Base-by-base conservation (phyloP, 2,113 vertebrate species). In the Esox niger region DNA sequence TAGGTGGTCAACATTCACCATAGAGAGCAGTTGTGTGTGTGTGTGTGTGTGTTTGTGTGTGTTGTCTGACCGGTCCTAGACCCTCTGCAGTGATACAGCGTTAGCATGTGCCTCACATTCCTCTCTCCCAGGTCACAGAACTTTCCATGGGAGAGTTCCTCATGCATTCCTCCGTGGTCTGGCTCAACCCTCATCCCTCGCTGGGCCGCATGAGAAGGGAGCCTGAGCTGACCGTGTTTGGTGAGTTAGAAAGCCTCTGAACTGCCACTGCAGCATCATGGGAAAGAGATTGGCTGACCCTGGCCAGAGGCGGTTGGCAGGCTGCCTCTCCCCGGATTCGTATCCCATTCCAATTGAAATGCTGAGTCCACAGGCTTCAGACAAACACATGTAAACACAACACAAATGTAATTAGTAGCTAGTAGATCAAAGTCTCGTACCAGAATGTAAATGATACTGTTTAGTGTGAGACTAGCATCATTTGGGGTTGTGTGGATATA, bases 91-190 rank as follows among this genome's bases (percentile, higher is more conserved):
- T n/a, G n/a, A 52, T 9, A 52, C 47, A 21, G 1, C 15, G 21
- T 52, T 54, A 17, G 57, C 25, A 71, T 60, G 68, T 52, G 43
- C 76, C 74, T 70, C 75, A 61, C 64, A 54, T 27, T 35, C 49
- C 64, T 54, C 29, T 67, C 46, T 67, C 46, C 49, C 62, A 99
- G 97, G 95, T 98, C 68, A 95, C 94, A 2, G 97, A 99, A 81
- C 95, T 99, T 77, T 98, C 96, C 11, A 98, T 99, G 96, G 96
- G 96, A 77, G 96, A 99, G 79, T 96, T 99, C 74, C 93, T 99
- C 86, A 92, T 96, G 90, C 94, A 98, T 68, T 94, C 95, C 13
- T 87, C 95, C 0, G 95, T 95, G n/a, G 91, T 92, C 70, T 99
- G 97, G 96, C 84, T 98, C 77, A 99, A 99, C 80, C 95, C 95